phyloP scores from a whole-genome alignment of 2,888 invertebrate species.

The Merodon equestris region DNA sequence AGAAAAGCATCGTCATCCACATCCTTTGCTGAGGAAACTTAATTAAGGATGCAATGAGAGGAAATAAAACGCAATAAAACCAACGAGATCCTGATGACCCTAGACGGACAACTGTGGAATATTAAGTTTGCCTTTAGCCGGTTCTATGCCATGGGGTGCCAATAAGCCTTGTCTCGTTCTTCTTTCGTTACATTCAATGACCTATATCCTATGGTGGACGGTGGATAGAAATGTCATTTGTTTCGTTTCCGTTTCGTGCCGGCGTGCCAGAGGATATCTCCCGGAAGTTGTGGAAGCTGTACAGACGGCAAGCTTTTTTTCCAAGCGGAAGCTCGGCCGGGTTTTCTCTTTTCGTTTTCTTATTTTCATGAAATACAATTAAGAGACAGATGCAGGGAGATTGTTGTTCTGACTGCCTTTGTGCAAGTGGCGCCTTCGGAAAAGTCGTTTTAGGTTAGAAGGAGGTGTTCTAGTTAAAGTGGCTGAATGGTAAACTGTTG shows the following conservation, averaged over 20 bases:
- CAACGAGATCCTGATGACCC: conserved; percentile 50
- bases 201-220: conserved; percentile 32
- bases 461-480: too few relatives aligned
- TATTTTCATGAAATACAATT: conserved; percentile 14
- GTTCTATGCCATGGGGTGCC: conserved; percentile 56
- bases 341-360: conserved; percentile 28
- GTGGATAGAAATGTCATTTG: conserved; percentile 46
- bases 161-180: conserved; percentile 39
- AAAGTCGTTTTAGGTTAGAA: too few relatives aligned
- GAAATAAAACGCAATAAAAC: conserved; percentile 45
- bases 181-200: conserved; percentile 42
- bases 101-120: conserved; percentile 66
- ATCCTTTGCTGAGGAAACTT: conserved; percentile 48
- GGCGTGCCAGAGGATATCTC: conserved; percentile 26
- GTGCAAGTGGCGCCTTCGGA: not conserved
- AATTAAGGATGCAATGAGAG: conserved; percentile 60
- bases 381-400: conserved; percentile 32
- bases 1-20: conserved; percentile 27
- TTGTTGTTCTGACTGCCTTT: conserved; percentile 10
- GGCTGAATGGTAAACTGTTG: too few relatives aligned
- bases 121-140: conserved; percentile 58
- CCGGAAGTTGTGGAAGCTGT: conserved; percentile 57
- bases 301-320: conserved; percentile 38
- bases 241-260: conserved; percentile 53
- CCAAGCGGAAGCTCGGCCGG: conserved; percentile 31